Conservation (phyloP, 2,888 invertebrate species). For the Yponomeuta cagnagella region DNA sequence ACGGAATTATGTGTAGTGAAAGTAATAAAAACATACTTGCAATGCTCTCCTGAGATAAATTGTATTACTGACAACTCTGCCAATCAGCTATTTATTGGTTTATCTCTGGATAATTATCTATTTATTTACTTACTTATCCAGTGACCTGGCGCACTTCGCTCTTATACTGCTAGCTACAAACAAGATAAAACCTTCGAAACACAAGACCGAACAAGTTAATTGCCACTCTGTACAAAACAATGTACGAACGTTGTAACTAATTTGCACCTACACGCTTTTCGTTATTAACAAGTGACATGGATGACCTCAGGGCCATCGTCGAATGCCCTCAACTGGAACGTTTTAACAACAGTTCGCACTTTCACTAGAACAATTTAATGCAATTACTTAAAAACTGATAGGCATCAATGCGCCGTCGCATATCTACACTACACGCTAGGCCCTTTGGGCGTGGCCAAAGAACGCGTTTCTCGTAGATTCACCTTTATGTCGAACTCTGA, state of each 20-base stretch:
- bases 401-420: background rate
- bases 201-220: too few species aligned
- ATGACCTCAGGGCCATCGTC: background rate
- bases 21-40: too few species aligned
- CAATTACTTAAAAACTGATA: background rate
- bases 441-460: background rate
- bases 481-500: too few species aligned
- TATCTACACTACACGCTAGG: background rate
- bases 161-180: too few species aligned
- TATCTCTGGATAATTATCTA: too few species aligned
- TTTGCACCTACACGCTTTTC: background rate
- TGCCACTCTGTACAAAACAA: background rate
- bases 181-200: too few species aligned
- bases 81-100: too few species aligned
- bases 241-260: background rate
- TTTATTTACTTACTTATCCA: too few species aligned
- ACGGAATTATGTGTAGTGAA: too few species aligned
- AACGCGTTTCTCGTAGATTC: background rate
- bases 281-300: background rate
- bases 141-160: too few species aligned
- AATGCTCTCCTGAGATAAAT: too few species aligned
- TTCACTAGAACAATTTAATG: background rate
- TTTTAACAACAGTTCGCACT: background rate
- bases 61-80: too few species aligned
- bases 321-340: background rate